These are phyloP conservation scores for Tetranychus cinnabarinus DNA, from an alignment of 1,140 invertebrate genomes.

Conservation along the genomic window DNA sequence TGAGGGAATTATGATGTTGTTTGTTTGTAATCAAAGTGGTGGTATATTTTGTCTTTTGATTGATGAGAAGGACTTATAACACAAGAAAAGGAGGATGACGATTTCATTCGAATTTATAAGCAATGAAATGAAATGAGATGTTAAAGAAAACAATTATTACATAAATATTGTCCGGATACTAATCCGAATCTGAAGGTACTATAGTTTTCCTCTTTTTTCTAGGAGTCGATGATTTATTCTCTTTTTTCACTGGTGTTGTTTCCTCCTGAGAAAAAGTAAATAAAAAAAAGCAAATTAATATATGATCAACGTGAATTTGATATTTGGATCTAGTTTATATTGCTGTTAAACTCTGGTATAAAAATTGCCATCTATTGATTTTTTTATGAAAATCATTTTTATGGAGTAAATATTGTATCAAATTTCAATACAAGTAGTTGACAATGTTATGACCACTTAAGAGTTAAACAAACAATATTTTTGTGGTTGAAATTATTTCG, in stretches of 20 bases:
- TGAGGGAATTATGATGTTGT: too few species aligned
- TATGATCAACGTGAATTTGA: neutral
- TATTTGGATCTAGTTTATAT: too few species aligned
- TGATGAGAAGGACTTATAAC: too few species aligned
- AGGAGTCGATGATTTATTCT: conserved; percentile 55
- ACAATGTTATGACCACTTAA: too few species aligned
- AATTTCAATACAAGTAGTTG: neutral
- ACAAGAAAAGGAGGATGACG: too few species aligned
- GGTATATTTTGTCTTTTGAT: too few species aligned
- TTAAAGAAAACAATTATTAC: too few species aligned
- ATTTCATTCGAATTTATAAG: too few species aligned
- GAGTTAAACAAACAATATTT: neutral
- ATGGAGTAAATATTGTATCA: neutral
- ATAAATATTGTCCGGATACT: neutral
- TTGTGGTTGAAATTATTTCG: neutral
- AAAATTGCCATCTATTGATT: neutral
- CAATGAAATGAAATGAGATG: too few species aligned
- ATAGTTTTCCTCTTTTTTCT: conserved; percentile 58
- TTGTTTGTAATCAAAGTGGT: too few species aligned
- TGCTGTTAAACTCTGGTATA: neutral
- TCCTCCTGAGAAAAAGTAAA: conserved; percentile 31
- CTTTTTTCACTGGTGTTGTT: conserved; percentile 16
- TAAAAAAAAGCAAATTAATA: neutral
- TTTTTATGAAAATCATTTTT: neutral
- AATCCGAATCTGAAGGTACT: neutral